Evolutionary conservation across 2,113 vertebrate species (phyloP).

Genomic region (Brachyhypopomus gauderio): DNA sequence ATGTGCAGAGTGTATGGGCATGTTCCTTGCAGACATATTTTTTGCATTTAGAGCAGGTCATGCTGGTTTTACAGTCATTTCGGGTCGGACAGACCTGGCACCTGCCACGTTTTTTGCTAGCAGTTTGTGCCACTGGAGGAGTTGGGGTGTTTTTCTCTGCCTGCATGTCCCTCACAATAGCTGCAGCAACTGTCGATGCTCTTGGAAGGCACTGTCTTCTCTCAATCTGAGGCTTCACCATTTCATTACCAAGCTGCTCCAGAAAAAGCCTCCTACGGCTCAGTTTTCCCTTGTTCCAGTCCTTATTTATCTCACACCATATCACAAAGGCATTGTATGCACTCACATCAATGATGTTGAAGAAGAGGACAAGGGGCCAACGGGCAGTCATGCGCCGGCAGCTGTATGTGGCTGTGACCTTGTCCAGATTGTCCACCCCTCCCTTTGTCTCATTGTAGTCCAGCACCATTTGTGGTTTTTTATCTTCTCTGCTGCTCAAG

Average conservation of each 20-base stretch:
- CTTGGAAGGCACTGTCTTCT: too few species aligned
- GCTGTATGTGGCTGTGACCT: too few species aligned
- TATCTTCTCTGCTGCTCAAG: conserved; percentile 33
- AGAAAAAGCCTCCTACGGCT: too few species aligned
- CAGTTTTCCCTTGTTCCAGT: too few species aligned
- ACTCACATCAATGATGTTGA: conserved; percentile 48
- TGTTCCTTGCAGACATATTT: too few species aligned
- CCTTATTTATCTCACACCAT: too few species aligned
- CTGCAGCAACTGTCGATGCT: not conserved
- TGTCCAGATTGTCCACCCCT: too few species aligned
- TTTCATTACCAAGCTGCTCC: too few species aligned
- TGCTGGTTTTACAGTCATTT: conserved; percentile 30
- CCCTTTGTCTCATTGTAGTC: conserved; percentile 30
- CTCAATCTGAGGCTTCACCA: too few species aligned
- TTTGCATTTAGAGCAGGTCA: conserved; percentile 22
- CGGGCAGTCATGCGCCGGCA: conserved; percentile 40
- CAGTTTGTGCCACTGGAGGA: conserved; percentile 7
- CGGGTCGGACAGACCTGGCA: conserved; percentile 28
- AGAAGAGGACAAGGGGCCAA: conserved; percentile 44
- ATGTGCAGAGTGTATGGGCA: conserved; percentile 17
- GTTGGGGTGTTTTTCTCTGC: not conserved
- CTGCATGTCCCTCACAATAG: conserved; percentile 12
- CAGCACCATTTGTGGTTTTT: conserved; percentile 32
- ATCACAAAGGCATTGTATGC: too few species aligned
- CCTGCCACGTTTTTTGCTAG: conserved; percentile 21